Conservation (phyloP, 2,797 vertebrate genomes). For the Microctenopoma stevenorrisi region DNA sequence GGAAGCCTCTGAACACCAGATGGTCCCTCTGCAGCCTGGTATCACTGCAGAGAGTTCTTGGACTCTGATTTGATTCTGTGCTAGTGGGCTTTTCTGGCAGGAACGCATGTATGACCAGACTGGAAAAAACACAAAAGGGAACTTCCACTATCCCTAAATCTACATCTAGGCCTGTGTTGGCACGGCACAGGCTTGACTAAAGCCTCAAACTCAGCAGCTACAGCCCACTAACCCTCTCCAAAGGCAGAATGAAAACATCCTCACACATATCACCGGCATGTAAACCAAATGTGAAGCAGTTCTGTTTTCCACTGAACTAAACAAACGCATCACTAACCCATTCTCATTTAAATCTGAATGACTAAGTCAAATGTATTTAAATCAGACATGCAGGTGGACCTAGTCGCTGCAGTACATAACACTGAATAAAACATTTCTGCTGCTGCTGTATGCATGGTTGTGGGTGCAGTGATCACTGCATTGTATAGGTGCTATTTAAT, state of each 20-base stretch:
- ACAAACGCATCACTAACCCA: constrained; percentile 43
- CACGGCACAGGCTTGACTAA: constrained; percentile 34
- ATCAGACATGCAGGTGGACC: constrained; percentile 44
- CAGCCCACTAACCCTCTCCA: constrained; percentile 6
- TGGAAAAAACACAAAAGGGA: constrained; percentile 46
- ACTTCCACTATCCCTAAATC: constrained; percentile 53
- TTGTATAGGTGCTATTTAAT: constrained; percentile 39
- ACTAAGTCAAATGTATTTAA: constrained; percentile 65
- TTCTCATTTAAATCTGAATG: constrained; percentile 56
- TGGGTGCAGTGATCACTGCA: constrained; percentile 27
- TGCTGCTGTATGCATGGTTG: constrained; percentile 8
- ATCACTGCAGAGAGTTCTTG: constrained; percentile 44
- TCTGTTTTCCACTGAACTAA: constrained; percentile 42
- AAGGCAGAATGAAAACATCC: constrained; percentile 50
- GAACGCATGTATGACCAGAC: constrained; percentile 28
- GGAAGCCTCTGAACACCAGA: constrained; percentile 61
- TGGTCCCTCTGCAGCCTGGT: constrained; percentile 54
- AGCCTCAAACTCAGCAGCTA: constrained; percentile 21
- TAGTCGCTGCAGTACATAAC: constrained; percentile 31
- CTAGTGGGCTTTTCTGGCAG: constrained; percentile 53
- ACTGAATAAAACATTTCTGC: constrained; percentile 72
- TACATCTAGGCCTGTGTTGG: constrained; percentile 31
- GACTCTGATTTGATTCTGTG: constrained; percentile 41
- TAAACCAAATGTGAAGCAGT: constrained; percentile 64
- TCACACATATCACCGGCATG: constrained; percentile 32